Conservation (phyloP, 2,113 vertebrate genomes). For the Amblyornis subalaris region DNA sequence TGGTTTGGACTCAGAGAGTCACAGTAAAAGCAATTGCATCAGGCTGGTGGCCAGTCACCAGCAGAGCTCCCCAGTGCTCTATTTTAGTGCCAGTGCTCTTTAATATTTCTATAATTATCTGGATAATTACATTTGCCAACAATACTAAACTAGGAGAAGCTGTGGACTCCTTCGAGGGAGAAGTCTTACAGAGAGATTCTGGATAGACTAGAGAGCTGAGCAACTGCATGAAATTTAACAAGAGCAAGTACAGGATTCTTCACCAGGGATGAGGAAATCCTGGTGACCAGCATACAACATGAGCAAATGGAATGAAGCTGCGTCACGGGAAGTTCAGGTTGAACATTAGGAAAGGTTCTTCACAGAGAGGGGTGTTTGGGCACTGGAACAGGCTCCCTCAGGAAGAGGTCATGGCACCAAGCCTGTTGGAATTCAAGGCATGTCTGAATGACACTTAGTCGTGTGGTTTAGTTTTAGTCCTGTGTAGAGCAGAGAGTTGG, state of each 20-base stretch:
- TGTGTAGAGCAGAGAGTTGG: background rate
- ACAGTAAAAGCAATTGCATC: background rate
- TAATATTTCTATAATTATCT: background rate
- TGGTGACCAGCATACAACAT: background rate
- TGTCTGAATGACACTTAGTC: background rate
- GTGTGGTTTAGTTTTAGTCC: background rate
- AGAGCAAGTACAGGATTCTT: background rate
- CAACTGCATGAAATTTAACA: background rate
- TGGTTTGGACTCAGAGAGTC: background rate
- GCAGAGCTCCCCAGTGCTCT: background rate
- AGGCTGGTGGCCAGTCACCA: background rate
- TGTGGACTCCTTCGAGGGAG: background rate
- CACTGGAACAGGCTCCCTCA: background rate
- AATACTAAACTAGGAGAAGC: background rate
- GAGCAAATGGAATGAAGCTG: background rate
- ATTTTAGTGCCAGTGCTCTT: background rate
- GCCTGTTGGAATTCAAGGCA: background rate
- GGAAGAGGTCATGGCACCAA: background rate
- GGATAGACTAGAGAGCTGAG: background rate
- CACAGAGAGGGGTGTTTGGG: background rate
- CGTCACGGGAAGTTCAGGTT: fast-evolving
- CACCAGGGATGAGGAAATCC: background rate
- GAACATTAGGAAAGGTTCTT: background rate
- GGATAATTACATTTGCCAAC: background rate
- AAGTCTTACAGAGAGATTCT: background rate